Evolutionary conservation across 2,888 invertebrate genomes (phyloP).

Genomic region (Anarsia innoxiella): DNA sequence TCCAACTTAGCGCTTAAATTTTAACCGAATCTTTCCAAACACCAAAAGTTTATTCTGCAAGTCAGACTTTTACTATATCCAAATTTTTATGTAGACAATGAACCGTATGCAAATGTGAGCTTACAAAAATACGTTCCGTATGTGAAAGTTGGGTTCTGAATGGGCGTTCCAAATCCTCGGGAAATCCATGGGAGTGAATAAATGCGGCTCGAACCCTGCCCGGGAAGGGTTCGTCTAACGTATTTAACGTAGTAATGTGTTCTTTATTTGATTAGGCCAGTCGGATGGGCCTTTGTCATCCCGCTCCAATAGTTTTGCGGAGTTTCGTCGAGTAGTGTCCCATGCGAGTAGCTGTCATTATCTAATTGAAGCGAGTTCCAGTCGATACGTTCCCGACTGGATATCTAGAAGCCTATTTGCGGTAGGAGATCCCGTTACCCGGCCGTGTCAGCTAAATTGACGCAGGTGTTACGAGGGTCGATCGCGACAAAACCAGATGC

Average conservation of each 20-base stretch:
- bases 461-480: constrained; percentile 4
- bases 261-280: constrained; percentile 12
- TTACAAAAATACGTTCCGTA: constrained; percentile 10
- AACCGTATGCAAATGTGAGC: constrained; percentile 12
- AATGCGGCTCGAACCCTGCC: constrained; percentile 10
- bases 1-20: constrained; percentile 3
- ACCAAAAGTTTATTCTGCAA: constrained; percentile 5
- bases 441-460: constrained; percentile 7
- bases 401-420: background rate
- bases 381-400: constrained; percentile 1
- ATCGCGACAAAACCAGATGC: constrained; percentile 7
- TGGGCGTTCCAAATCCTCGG: constrained; percentile 6
- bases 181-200: constrained; percentile 9
- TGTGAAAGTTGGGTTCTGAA: constrained; percentile 7
- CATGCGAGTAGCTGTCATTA: constrained; percentile 9
- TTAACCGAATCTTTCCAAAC: constrained; percentile 6
- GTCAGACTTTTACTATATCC: constrained; percentile 2
- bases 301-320: constrained; percentile 10
- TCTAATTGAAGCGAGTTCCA: constrained; percentile 11
- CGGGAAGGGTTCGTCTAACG: constrained; percentile 7
- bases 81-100: constrained; percentile 9
- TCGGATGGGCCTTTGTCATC: constrained; percentile 10
- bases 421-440: constrained; percentile 1
- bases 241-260: constrained; percentile 12
- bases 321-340: constrained; percentile 7